These are phyloP conservation scores for Portunus trituberculatus DNA, from an alignment of 1,140 invertebrate genomes.

Conservation along the genomic window DNA sequence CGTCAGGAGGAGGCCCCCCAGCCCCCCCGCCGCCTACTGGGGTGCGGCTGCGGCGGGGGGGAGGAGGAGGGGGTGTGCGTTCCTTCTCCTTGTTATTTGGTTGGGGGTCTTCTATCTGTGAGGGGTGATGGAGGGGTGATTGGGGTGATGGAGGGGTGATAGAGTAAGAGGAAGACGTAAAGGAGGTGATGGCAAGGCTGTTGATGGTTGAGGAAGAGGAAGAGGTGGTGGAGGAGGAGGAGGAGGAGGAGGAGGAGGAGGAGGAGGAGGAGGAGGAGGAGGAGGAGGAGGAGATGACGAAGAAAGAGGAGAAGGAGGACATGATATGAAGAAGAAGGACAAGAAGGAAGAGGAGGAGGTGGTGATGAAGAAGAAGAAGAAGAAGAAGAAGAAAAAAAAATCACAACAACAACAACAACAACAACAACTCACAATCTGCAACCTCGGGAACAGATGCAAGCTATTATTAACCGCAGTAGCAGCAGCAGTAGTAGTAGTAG, in stretches of 20 bases:
- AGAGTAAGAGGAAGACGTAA: not conserved
- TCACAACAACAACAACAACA: not conserved
- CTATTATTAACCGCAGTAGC: not conserved
- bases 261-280: not conserved
- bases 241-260: not conserved
- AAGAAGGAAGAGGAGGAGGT: not conserved
- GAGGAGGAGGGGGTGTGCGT: not conserved
- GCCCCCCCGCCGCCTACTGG: not conserved
- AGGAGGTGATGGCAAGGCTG: no score
- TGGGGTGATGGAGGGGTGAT: no score
- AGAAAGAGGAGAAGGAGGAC: not conserved
- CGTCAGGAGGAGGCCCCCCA: constrained; percentile 2
- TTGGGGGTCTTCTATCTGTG: not conserved
- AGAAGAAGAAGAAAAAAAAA: not conserved
- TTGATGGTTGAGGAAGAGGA: not conserved
- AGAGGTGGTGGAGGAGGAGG: not conserved
- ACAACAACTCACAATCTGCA: not conserved
- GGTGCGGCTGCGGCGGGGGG: not conserved
- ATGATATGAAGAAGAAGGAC: not conserved
- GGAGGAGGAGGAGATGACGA: not conserved
- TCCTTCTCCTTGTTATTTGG: not conserved
- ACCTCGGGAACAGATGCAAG: not conserved
- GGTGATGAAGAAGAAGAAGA: not conserved
- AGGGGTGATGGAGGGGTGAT: not conserved
- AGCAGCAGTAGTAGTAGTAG: not conserved